These are phyloP conservation scores for Brachypalpus laphriformis DNA, from an alignment of 2,888 invertebrate species.

Conservation along the genomic window DNA sequence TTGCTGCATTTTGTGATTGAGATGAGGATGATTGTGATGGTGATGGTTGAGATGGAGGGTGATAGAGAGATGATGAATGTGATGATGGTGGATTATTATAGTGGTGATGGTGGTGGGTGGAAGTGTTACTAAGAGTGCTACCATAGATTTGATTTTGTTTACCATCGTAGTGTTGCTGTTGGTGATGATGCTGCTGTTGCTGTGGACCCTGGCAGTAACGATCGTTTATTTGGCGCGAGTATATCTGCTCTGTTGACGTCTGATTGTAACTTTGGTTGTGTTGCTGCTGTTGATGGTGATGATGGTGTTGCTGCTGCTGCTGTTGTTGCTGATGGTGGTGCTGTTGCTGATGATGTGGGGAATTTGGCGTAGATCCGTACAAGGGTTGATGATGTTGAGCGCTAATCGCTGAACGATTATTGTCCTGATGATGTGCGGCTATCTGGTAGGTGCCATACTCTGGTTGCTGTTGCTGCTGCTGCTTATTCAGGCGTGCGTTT, in stretches of 20 bases:
- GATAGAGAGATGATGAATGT: constrained; percentile 77
- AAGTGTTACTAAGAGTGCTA: constrained; percentile 80
- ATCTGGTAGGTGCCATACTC: constrained; percentile 71
- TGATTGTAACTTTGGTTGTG: constrained; percentile 71
- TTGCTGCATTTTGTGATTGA: constrained; percentile 73
- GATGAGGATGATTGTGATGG: constrained; percentile 75
- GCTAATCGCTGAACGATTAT: constrained; percentile 74
- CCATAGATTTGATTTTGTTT: constrained; percentile 82
- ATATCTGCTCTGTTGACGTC: constrained; percentile 75
- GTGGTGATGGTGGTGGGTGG: constrained; percentile 79
- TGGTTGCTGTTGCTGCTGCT: constrained; percentile 75
- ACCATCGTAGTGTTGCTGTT: constrained; percentile 80
- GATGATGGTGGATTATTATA: constrained; percentile 79
- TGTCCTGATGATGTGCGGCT: constrained; percentile 64
- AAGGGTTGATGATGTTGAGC: constrained; percentile 76
- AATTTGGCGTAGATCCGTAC: constrained; percentile 78
- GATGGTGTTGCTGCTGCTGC: constrained; percentile 74
- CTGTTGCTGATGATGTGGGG: constrained; percentile 76
- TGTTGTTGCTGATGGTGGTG: constrained; percentile 74
- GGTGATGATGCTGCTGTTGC: constrained; percentile 74
- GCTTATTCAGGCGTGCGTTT: constrained; percentile 81
- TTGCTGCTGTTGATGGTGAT: constrained; percentile 76
- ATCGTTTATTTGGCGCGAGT: constrained; percentile 76
- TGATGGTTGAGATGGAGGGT: constrained; percentile 76
- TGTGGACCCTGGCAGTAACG: constrained; percentile 74